Evolutionary conservation across 2,888 invertebrate genomes (phyloP), one percentile per base, ranked within the genome.

Genomic region (Nasonovia ribisnigri): DNA sequence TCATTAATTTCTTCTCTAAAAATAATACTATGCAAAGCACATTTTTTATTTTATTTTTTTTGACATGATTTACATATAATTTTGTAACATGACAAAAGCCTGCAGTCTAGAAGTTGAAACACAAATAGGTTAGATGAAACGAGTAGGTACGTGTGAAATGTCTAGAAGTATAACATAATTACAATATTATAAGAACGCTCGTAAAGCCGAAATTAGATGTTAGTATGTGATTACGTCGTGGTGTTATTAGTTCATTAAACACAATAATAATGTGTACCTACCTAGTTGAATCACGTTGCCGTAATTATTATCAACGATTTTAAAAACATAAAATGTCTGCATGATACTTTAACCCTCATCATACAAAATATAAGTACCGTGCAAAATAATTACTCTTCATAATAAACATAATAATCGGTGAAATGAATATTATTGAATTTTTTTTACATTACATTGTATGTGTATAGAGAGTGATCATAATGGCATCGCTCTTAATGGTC

Each of bases 1-100:
- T 67, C 89, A 67, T 90, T 90, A 90, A 90, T 60, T 90, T 60
- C n/a, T 42, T n/a, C 60, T 67, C n/a, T 67, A 20, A 67, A 89
- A 60, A 43, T 46, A 16, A 13, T 54, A 77, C 43, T 60, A 26
- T 20, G 29, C 60, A 36, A 43, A 84, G 13, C 26, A 43, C 26
- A 67, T 29, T 46, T 54, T 13, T 29, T 46, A 13, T 86, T 57
- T 8, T 36, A 20, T 51, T 88, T 42, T 88, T 88, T 89, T 48
- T 57, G 43, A 90, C 89, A 60, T 60, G 46, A 90, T 60, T 43
- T 10, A 90, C 60, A 90, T 90, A 43, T 43, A 43, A 84, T 84
- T 84, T 84, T 3, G 36, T 26, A 43, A 84, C 42, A 11, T 11
- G 26, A 46, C 24, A n/a, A 67, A 29, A 67, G 1, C 20, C 29